Evolutionary conservation across 2,888 invertebrate species (phyloP), one percentile per base, ranked within the genome.

Genomic region (Luperina testacea): DNA sequence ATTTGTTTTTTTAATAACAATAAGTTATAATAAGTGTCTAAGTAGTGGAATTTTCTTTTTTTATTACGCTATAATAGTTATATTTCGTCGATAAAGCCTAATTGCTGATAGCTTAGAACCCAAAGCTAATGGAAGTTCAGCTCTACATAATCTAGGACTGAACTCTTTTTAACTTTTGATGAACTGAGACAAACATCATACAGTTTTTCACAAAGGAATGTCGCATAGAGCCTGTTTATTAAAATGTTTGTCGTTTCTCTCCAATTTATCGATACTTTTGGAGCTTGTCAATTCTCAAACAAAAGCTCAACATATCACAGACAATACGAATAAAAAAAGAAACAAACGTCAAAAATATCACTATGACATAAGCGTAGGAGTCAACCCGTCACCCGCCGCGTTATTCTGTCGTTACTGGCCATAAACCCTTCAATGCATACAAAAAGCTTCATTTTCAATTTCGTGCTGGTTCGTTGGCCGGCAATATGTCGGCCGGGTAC

Each of bases 361-460:
- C 27, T 78, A 15, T 63, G 63, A 63, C 86, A 85, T 89, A 88
- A 87, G 88, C 76, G 68, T 70, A 71, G 75, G 38, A 72, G 78
- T 75, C 81, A 80, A 85, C 78, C 84, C 86, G 81, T 80, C 86
- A 81, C 77, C 83, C 76, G 81, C 75, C 80, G 72, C 61, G 73
- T 82, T 89, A 86, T 88, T 90, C 85, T 84, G 86, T 88, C 90
- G 85, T 88, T 88, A 90, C 82, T 88, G 88, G 85, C 88, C 89
- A 88, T 94, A 93, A 93, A 93, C 91, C 93, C 91, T 90, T 91
- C 92, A 92, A 93, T 93, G 93, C 92, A 94, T 94, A 94, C 93
- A 92, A 93, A 94, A 94, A 94, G 92, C 93, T 93, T 94, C 92
- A 94, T 94, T 95, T 94, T 94, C 94, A 94, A 94, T 94, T 94